phyloP scores from a whole-genome alignment of 2,113 vertebrate genomes.

The Callithrix jacchus region DNA sequence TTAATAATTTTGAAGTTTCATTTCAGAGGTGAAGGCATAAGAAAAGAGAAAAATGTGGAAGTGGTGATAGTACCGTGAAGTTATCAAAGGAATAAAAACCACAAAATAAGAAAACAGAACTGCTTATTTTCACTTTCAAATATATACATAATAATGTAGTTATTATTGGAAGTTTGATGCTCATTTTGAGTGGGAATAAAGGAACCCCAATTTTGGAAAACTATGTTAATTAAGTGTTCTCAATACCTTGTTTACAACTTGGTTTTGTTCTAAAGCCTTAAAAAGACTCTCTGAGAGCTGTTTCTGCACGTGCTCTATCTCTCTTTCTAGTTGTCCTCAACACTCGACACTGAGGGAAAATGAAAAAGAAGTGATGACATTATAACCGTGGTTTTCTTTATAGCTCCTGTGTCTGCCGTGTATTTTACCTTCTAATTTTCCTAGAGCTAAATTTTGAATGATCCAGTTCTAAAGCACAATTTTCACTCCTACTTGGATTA shows the following conservation, averaged over 20 bases:
- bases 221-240: neutral
- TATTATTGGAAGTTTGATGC: neutral
- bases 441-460: neutral
- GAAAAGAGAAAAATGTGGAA: neutral
- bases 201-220: neutral
- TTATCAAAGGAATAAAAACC: neutral
- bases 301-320: neutral
- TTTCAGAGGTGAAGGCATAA: neutral
- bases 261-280: neutral
- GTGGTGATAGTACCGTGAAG: neutral
- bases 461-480: neutral
- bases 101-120: neutral
- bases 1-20: neutral
- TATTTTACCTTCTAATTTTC: neutral
- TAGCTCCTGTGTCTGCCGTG: neutral
- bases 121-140: neutral
- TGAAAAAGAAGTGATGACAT: neutral
- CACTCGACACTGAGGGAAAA: neutral
- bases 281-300: neutral
- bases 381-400: neutral
- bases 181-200: neutral
- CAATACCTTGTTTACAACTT: neutral
- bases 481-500: neutral
- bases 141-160: neutral
- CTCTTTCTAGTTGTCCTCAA: neutral